Conservation (phyloP, 2,113 vertebrate genomes). For the Archocentrus centrarchus region DNA sequence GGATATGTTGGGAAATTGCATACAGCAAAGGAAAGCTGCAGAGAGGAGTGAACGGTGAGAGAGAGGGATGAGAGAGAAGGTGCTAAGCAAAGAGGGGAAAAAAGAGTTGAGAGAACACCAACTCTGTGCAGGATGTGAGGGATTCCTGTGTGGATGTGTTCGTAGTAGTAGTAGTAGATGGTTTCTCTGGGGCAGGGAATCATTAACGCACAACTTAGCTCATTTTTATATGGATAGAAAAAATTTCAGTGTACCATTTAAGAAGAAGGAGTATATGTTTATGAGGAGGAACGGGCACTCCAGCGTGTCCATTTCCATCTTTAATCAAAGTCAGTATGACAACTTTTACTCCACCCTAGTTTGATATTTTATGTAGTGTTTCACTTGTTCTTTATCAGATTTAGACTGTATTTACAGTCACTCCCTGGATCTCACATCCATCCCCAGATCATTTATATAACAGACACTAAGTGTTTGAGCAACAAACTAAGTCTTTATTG, state of each 20-base stretch:
- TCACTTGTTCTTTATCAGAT: background rate
- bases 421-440: background rate
- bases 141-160: conserved; percentile 14
- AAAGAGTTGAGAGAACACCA: background rate
- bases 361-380: background rate
- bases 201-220: conserved; percentile 49
- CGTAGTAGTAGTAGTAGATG: background rate
- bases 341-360: background rate
- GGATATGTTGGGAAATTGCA: background rate
- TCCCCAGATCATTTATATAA: background rate
- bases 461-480: background rate
- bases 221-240: conserved; percentile 33
- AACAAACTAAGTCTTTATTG: background rate
- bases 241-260: conserved; percentile 24
- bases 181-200: conserved; percentile 43
- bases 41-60: background rate
- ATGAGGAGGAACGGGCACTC: conserved; percentile 27
- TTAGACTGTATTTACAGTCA: background rate
- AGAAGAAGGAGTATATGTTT: conserved; percentile 29
- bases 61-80: background rate
- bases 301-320: background rate
- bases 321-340: background rate
- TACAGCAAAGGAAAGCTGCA: background rate
- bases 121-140: conserved; percentile 40
- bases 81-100: background rate